Evolutionary conservation across 92 coral and sea anemone genomes (phyloP).

Genomic region (Heteractis magnifica): DNA sequence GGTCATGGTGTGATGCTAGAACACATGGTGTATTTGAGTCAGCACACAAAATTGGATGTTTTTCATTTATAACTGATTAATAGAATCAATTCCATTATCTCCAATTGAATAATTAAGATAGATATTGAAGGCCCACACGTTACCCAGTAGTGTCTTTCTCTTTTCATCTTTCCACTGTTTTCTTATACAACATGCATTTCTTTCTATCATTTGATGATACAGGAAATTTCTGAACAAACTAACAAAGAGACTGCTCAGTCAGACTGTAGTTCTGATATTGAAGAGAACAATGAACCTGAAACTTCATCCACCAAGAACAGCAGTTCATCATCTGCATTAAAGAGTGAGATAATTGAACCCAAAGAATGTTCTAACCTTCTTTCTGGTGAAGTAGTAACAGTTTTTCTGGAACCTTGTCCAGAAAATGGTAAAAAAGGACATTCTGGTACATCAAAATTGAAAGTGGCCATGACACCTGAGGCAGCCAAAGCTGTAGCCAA

Average conservation of each 20-base stretch:
- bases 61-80: too few species aligned
- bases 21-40: too few species aligned
- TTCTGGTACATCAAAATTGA: constrained; percentile 18
- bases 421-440: constrained; percentile 31
- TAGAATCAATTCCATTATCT: too few species aligned
- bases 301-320: background rate
- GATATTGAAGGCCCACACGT: background rate
- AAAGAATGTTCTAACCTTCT: constrained; percentile 33
- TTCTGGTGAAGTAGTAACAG: constrained; percentile 41
- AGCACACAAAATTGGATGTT: too few species aligned
- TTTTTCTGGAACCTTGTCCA: constrained; percentile 29
- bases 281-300: constrained; percentile 26
- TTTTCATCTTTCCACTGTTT: background rate
- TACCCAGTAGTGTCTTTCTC: background rate
- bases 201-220: background rate
- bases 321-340: background rate
- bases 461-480: constrained; percentile 17
- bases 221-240: constrained; percentile 36
- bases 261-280: constrained; percentile 32
- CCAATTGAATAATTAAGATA: too few species aligned
- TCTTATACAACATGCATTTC: background rate
- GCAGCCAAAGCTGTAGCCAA: background rate
- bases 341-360: constrained; percentile 15
- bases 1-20: too few species aligned
- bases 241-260: constrained; percentile 16